Evolutionary conservation across 2,888 invertebrate species (phyloP), one percentile per base, ranked within the genome.

Genomic region (Sycophila texana): DNA sequence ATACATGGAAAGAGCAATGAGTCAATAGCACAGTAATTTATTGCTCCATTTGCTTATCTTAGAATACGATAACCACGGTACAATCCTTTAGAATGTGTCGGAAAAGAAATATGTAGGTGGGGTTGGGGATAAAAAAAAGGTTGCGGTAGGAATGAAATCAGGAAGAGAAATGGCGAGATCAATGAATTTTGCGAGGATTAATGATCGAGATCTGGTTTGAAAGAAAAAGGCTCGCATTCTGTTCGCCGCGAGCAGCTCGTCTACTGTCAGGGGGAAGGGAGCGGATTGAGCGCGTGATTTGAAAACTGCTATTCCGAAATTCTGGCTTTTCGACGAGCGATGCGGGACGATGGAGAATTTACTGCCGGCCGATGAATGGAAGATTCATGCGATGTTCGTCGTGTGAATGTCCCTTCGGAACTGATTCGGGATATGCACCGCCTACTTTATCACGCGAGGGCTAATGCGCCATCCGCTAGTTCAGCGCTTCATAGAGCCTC

Each of bases 281-380:
- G 51, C 60, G 68, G 57, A 39, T 49, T 57, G 49, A 66, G 18
- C n/a, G 16, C 39, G 49, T 12, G 61, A 39, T n/a, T 16, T 47
- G 4, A 20, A 49, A n/a, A 30, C 22, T 53, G 63, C 65, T 68
- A 57, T 67, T 72, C 60, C 20, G 80, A 80, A 77, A 68, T 72
- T 77, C 77, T 73, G 60, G 68, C 61, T 68, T 65, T 65, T 77
- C 73, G 65, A 57, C 53, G 72, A 60, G 70, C 63, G 55, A 53
- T 55, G 51, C 66, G n/a, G 75, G 39, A 77, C 77, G 80, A 80
- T 80, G 22, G 65, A 70, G 73, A 80, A 80, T 80, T 77, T 74
- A 80, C 73, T 68, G 73, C 58, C n/a, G 26, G 10, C 72, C 79
- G 74, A 70, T 79, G 79, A 79, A 79, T 75, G 63, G 75, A 74